A percentile compares a stretch with the other conserved stretches of the same genome.
phyloP scores from a whole-genome alignment of 2,888 invertebrate genomes.

The Torymus tubicola region DNA sequence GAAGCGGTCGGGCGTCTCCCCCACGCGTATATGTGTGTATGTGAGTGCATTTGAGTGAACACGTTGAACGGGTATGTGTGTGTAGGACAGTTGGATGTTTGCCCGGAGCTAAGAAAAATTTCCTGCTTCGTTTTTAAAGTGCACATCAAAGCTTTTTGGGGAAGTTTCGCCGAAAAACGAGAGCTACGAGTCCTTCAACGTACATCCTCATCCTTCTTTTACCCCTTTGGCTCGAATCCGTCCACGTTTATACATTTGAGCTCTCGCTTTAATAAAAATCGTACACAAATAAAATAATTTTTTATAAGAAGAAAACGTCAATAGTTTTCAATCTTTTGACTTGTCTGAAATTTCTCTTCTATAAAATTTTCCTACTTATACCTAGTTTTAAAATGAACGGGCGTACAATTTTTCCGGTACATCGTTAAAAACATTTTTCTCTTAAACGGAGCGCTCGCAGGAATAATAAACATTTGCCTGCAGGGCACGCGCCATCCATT shows the following conservation, averaged over 20 bases:
- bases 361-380: too few species aligned
- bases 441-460: too few species aligned
- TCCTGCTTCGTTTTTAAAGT: slow-evolving; percentile 42
- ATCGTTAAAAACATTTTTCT: too few species aligned
- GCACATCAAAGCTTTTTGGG: slow-evolving; percentile 48
- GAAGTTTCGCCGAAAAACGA: slow-evolving; percentile 14
- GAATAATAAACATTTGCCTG: too few species aligned
- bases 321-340: too few species aligned
- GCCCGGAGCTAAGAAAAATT: slow-evolving; percentile 46
- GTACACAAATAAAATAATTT: neutral
- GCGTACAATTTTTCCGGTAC: too few species aligned
- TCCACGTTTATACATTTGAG: neutral
- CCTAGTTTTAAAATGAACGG: too few species aligned
- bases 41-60: too few species aligned
- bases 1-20: neutral
- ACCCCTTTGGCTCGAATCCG: slow-evolving; percentile 15
- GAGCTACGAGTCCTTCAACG: neutral
- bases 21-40: neutral
- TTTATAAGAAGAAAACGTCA: too few species aligned
- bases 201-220: neutral
- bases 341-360: too few species aligned
- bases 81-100: slow-evolving; percentile 47
- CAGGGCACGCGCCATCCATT: neutral
- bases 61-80: neutral
- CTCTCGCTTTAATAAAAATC: neutral